Percentiles rank a stretch among this genome's conserved stretches.
phyloP scores from a whole-genome alignment of 2,797 vertebrate species.

The Hyperoplus lanceolatus region DNA sequence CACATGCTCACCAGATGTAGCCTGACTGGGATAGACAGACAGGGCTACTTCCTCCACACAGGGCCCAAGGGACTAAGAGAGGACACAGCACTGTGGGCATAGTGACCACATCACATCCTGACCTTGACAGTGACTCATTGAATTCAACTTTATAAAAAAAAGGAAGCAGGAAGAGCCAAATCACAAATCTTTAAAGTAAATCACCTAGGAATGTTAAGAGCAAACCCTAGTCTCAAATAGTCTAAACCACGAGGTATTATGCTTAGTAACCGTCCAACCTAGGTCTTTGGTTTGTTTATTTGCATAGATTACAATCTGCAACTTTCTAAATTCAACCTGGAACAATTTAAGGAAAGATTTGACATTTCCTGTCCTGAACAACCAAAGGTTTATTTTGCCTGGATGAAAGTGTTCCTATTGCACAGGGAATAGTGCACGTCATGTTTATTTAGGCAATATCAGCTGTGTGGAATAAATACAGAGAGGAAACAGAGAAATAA shows the following conservation, averaged over 20 bases:
- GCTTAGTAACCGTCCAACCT: not conserved
- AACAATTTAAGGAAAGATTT: not conserved
- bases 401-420: not conserved
- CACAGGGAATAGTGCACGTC: not conserved
- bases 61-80: conserved; percentile 52
- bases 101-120: conserved; percentile 57
- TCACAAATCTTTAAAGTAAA: conserved; percentile 20
- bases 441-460: not conserved
- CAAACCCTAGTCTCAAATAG: not conserved
- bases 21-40: conserved; percentile 26
- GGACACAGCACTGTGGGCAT: conserved; percentile 56
- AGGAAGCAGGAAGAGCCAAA: not conserved
- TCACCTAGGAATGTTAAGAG: not conserved
- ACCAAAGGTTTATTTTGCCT: not conserved
- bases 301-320: not conserved
- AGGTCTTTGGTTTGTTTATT: not conserved
- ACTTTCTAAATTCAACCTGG: not conserved
- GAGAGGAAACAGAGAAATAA: not conserved
- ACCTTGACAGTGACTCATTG: conserved; percentile 55
- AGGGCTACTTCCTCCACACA: conserved; percentile 52
- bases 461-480: not conserved
- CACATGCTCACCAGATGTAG: conserved; percentile 76
- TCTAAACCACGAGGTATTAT: not conserved
- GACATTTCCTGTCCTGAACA: not conserved
- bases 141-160: conserved; percentile 19